Percentiles rank a stretch among this genome's conserved stretches.
Evolutionary conservation across 37 sponge, comb jelly and placozoan genomes (phyloP).

Genomic region (Agelas oroides): DNA sequence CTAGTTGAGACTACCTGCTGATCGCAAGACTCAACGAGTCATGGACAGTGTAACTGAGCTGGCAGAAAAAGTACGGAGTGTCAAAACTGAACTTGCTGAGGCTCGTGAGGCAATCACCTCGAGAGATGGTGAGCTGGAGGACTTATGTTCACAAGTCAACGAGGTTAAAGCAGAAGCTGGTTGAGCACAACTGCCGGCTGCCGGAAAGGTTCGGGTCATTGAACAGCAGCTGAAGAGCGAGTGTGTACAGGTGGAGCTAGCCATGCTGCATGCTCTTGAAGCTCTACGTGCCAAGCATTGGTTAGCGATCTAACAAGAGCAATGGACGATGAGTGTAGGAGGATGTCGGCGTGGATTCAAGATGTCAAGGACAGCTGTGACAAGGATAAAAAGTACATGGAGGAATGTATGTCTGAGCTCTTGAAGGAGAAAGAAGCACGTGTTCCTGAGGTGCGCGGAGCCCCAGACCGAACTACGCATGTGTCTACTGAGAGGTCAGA

Average conservation of each 20-base stretch:
- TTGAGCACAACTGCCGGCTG: neutral
- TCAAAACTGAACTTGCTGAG: neutral
- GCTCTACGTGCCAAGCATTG: neutral
- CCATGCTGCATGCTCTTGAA: neutral
- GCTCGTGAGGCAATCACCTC: neutral
- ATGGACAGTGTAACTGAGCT: neutral
- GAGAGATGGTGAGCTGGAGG: neutral
- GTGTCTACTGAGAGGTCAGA: conserved; percentile 1
- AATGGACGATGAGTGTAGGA: neutral
- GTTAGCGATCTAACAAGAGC: neutral
- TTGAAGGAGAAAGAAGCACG: neutral
- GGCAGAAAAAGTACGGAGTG: conserved; percentile 3
- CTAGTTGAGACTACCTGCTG: no score
- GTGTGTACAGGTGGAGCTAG: neutral
- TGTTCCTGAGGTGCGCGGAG: neutral
- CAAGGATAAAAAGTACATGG: no score
- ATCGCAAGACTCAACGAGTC: neutral
- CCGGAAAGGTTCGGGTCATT: neutral
- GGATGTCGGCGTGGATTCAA: no score
- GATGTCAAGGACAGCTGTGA: no score
- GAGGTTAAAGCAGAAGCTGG: neutral
- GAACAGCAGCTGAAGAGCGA: conserved; percentile 1
- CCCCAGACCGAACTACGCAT: neutral
- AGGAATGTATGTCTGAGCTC: neutral
- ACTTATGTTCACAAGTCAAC: neutral